Evolutionary conservation across 2,888 invertebrate genomes (phyloP), one percentile per base, ranked within the genome.

Genomic region (Chymomyza fuscimana): DNA sequence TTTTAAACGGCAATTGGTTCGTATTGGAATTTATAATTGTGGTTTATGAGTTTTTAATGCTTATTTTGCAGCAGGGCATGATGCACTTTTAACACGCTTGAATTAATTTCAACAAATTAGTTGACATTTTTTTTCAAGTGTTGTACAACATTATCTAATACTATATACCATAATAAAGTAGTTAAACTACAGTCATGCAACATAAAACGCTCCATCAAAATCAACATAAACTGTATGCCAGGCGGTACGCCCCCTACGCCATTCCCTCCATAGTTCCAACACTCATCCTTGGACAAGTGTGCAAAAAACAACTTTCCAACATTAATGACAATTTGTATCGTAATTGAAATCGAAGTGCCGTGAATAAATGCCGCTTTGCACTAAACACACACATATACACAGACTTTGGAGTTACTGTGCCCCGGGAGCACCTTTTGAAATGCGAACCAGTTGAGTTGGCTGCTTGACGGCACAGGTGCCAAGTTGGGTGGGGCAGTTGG

Each of bases 241-340:
- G 3, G 25, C 67, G 71, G 63, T 12, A 58, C 62, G 29, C 52
- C 46, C 61, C 52, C 25, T 22, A 19, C 5, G 4, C 32, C n/a
- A 19, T 29, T 46, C 5, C 36, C 65, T 25, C 12, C 4, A 46
- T 46, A 46, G n/a, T 7, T 15, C 25, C 46, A 60, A 32, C 71
- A 10, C 6, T 54, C 15, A 12, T 46, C 40, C 40, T 12, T 46
- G 40, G 12, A 32, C 40, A 46, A 46, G 40, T 46, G 40, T 12
- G 10, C 12, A n/a, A n/a, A 15, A 85, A 87, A 82, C 85, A 85
- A 85, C 85, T 85, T 85, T 85, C 85, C 86, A 87, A 85, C 85
- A 86, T 87, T 87, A 85, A 85, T 87, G 85, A 85, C 82, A 86
- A 85, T 87, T 87, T 85, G 85, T 85, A 85, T 85, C 88, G 88